Evolutionary conservation across 1,140 invertebrate species (phyloP).

Genomic region (Oryctes rhinoceros): DNA sequence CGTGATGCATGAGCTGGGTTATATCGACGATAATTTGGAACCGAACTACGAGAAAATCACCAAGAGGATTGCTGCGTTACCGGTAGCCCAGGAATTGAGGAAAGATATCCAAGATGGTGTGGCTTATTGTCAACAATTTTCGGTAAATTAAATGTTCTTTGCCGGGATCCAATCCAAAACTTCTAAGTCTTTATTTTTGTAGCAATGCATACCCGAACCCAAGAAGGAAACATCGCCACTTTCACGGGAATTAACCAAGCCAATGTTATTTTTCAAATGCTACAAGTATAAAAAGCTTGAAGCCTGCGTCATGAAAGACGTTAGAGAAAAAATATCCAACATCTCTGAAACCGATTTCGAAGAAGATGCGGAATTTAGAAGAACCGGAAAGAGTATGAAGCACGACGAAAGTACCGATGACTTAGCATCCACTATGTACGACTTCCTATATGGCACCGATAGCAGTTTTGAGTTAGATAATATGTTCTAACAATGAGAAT

Average conservation of each 20-base stretch:
- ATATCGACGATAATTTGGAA: conserved; percentile 71
- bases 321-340: conserved; percentile 66
- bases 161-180: neutral
- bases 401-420: conserved; percentile 61
- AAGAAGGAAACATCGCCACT: conserved; percentile 68
- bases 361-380: conserved; percentile 65
- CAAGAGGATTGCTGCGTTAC: conserved; percentile 66
- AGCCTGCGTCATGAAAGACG: conserved; percentile 74
- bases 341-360: conserved; percentile 66
- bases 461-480: conserved; percentile 61
- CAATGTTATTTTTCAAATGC: conserved; percentile 75
- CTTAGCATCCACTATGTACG: conserved; percentile 66
- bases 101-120: conserved; percentile 71
- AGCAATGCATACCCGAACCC: conserved; percentile 73
- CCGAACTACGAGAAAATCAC: conserved; percentile 70
- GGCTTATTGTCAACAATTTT: conserved; percentile 71
- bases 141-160: conserved; percentile 59
- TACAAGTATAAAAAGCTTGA: conserved; percentile 76
- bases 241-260: conserved; percentile 68
- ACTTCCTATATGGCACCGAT: conserved; percentile 65
- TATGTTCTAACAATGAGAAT: conserved; percentile 16
- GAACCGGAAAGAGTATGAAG: conserved; percentile 55
- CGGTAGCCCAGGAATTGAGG: conserved; percentile 67
- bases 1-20: conserved; percentile 74
- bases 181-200: conserved; percentile 49